Evolutionary conservation across 2,888 invertebrate genomes (phyloP), one percentile per base, ranked within the genome.

Genomic region (Chaetoderma sp.): DNA sequence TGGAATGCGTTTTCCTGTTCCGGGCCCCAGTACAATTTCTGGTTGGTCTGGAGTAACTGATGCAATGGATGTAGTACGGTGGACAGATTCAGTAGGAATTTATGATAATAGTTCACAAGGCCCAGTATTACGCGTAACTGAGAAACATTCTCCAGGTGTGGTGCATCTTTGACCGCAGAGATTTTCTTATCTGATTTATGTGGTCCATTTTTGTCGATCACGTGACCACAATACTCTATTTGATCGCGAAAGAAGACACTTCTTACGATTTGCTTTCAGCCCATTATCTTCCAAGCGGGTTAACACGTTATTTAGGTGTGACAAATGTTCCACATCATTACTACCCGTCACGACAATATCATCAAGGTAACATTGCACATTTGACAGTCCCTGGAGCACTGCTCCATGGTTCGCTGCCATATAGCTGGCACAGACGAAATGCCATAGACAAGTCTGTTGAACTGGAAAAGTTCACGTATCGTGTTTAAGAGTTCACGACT

Each of bases 351-450:
- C 59, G 28, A 65, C 45, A 27, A 72, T 67, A 54, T 70, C 65
- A 56, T 71, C 70, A 28, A 60, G 30, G 33, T 61, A 27, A 52
- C 62, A 61, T 10, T 50, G 21, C 10, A 50, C 47, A 16, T 30
- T 36, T 2, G 58, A 52, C n/a, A 73, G 21, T 5, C 61, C 61
- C 8, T 64, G 55, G 68, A 47, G 4, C 71, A 44, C 16, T 64
- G 61, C 18, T 74, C 71, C 59, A 72, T 70, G 2, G 67, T 59
- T 10, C 68, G 27, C 36, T 76, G 72, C 60, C 59, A 71, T 21
- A 74, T 70, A 8, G 67, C 73, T 18, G 75, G 70, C 4, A 68
- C 69, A 4, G 68, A 59, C 1, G 70, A 59, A 16, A 75, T 56
- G 16, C 74, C 70, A 49, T 52, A 76, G 8, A 36, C 27, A 0